phyloP scores from a whole-genome alignment of 2,797 vertebrate species.

The Hippocampus kuda region DNA sequence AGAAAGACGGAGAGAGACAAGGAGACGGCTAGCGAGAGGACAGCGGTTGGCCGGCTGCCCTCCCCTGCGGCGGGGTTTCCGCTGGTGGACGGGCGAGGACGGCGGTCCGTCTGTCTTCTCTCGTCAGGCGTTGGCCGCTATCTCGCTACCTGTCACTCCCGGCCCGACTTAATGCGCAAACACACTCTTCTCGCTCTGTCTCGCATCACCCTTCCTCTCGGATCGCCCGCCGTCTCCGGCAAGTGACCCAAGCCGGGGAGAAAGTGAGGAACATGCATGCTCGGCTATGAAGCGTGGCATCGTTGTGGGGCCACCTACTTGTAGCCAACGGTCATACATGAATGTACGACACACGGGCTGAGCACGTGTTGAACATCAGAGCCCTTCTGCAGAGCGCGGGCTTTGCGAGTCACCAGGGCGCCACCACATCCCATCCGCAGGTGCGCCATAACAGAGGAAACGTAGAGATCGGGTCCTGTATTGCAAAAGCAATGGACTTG shows the following conservation, averaged over 20 bases:
- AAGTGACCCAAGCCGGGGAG: slow-evolving; percentile 32
- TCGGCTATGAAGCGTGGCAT: neutral
- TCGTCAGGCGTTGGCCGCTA: slow-evolving; percentile 49
- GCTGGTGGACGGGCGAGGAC: slow-evolving; percentile 32
- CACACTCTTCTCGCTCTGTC: slow-evolving; percentile 36
- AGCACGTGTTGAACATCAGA: neutral
- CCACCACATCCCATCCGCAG: too few species aligned
- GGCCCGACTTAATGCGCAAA: slow-evolving; percentile 32
- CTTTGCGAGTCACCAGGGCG: too few species aligned
- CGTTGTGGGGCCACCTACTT: neutral
- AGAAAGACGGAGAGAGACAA: slow-evolving; percentile 46
- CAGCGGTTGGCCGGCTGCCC: slow-evolving; percentile 46
- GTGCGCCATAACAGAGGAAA: too few species aligned
- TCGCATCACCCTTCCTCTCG: slow-evolving; percentile 37
- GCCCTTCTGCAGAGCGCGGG: too few species aligned
- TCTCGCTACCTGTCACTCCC: slow-evolving; percentile 49
- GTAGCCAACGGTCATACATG: too few species aligned
- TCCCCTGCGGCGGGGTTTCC: slow-evolving; percentile 26
- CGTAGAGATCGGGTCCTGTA: too few species aligned
- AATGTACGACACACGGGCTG: neutral
- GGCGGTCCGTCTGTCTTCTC: slow-evolving; percentile 41
- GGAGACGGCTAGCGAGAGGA: slow-evolving; percentile 49
- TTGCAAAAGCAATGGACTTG: too few species aligned
- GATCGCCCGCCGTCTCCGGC: slow-evolving; percentile 40
- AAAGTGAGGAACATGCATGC: slow-evolving; percentile 35